Conservation (phyloP, 2,888 invertebrate species). For the Sinelater perroti region DNA sequence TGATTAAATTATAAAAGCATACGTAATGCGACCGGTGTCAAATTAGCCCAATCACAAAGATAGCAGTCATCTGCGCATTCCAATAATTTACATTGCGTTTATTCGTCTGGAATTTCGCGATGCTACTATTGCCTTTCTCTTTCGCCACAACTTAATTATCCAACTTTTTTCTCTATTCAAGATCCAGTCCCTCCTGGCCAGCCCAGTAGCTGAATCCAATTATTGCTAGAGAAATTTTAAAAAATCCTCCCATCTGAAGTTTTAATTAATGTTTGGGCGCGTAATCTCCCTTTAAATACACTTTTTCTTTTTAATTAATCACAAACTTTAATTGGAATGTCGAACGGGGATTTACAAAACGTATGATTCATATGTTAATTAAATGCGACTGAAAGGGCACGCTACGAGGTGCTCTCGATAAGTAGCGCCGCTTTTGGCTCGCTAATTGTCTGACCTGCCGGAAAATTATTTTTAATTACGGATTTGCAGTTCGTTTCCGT, state of each 20-base stretch:
- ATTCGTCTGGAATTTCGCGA: background rate
- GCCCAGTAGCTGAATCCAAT: constrained; percentile 21
- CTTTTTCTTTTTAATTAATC: constrained; percentile 33
- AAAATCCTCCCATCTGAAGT: constrained; percentile 25
- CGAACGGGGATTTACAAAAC: constrained; percentile 17
- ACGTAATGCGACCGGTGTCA: too few species aligned
- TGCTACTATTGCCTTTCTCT: constrained; percentile 12
- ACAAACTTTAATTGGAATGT: constrained; percentile 30
- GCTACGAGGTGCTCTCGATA: constrained; percentile 4
- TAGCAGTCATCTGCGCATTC: background rate
- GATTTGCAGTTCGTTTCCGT: background rate
- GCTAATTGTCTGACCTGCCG: background rate
- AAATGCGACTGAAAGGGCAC: constrained; percentile 10
- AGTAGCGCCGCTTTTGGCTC: constrained; percentile 1
- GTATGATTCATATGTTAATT: constrained; percentile 31
- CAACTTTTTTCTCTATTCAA: constrained; percentile 28
- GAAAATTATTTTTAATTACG: background rate
- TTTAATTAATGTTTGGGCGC: constrained; percentile 29
- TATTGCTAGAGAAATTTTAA: constrained; percentile 29
- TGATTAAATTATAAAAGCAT: too few species aligned
- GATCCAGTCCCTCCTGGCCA: constrained; percentile 19
- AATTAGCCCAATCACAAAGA: background rate
- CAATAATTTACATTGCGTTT: constrained; percentile 9
- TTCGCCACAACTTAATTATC: constrained; percentile 30
- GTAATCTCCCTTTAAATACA: constrained; percentile 32